Evolutionary conservation across 2,113 vertebrate species (phyloP).

Genomic region (Sander vitreus): DNA sequence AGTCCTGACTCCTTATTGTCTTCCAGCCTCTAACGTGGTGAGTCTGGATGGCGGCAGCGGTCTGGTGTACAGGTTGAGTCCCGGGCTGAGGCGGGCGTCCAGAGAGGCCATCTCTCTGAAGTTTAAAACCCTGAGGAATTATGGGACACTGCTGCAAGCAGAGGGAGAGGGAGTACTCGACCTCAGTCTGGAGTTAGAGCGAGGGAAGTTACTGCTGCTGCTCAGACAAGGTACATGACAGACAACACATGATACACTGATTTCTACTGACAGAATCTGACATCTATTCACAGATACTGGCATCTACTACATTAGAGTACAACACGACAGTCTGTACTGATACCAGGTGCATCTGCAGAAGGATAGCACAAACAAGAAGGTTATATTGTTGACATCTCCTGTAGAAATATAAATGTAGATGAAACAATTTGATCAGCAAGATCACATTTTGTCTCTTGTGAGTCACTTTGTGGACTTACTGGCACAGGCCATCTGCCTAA

Average conservation of each 20-base stretch:
- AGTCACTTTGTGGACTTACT: background rate
- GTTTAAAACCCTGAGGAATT: constrained; percentile 75
- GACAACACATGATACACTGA: constrained; percentile 23
- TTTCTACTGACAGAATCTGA: background rate
- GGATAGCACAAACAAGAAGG: background rate
- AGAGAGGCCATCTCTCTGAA: constrained; percentile 63
- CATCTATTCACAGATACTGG: background rate
- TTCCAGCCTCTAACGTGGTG: constrained; percentile 72
- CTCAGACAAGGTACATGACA: constrained; percentile 57
- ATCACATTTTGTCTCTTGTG: background rate
- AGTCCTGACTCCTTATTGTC: background rate
- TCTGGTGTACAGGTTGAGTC: constrained; percentile 56
- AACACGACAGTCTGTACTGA: background rate
- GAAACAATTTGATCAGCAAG: background rate
- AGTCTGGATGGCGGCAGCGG: constrained; percentile 48
- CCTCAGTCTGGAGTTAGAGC: constrained; percentile 69
- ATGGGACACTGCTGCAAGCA: constrained; percentile 64
- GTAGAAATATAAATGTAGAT: background rate
- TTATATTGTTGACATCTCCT: background rate
- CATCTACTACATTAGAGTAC: background rate
- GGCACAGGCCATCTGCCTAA: background rate
- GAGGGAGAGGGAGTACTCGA: constrained; percentile 46
- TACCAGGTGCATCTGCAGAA: background rate
- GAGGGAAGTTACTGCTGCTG: constrained; percentile 62
- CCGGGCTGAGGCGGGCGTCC: background rate